Evolutionary conservation across 30 jellyfish, hydroid and myxozoan species (phyloP).

Genomic region (Nemopilema nomurai): DNA sequence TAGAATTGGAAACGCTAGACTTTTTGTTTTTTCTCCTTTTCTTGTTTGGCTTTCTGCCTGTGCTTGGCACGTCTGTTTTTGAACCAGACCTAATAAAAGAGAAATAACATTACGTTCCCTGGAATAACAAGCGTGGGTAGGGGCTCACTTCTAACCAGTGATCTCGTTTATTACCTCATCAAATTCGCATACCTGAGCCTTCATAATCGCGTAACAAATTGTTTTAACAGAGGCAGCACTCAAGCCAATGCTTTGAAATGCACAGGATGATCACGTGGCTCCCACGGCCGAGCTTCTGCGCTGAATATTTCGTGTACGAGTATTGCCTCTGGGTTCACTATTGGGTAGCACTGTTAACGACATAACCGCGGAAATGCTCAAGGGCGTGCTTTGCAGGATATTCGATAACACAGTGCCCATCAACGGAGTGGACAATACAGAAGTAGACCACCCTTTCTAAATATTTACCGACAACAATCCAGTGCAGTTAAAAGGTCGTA

Average conservation of each 20-base stretch:
- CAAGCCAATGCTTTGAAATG: background rate
- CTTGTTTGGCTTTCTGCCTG: constrained; percentile 98
- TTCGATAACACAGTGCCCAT: background rate
- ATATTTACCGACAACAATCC: background rate
- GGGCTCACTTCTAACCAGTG: too few relatives aligned
- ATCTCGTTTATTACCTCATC: too few relatives aligned
- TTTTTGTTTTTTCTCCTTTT: constrained; percentile 88
- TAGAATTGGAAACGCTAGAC: constrained; percentile 68
- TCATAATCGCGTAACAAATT: too few relatives aligned
- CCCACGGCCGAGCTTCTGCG: background rate
- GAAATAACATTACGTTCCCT: background rate
- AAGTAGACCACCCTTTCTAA: background rate
- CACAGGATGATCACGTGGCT: background rate
- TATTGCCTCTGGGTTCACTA: background rate
- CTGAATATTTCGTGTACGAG: background rate
- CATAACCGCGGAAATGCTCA: background rate
- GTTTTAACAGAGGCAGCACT: background rate
- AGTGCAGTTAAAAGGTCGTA: background rate
- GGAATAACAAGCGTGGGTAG: too few relatives aligned
- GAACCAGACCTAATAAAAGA: constrained; percentile 83
- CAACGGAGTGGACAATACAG: background rate
- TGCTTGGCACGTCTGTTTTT: constrained; percentile 97
- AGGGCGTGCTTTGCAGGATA: too few relatives aligned
- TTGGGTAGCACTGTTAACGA: background rate
- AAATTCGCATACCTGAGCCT: too few relatives aligned